Percentiles rank a stretch among this genome's conserved stretches.
Conservation (phyloP, 2,888 invertebrate genomes). For the Protodeltote pygarga region DNA sequence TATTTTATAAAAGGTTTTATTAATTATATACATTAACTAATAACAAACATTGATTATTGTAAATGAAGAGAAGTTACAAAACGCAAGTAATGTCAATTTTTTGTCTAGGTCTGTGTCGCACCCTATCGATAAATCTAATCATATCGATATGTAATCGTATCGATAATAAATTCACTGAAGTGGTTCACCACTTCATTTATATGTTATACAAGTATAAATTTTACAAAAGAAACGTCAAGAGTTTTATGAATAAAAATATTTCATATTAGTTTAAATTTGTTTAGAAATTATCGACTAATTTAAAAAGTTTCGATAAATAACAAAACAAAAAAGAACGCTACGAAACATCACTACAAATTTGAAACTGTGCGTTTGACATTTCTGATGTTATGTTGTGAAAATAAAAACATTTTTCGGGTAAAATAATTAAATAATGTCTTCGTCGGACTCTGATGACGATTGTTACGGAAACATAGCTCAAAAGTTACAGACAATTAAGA, state of each 20-base stretch:
- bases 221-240: too few relatives aligned
- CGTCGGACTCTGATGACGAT: slow-evolving; percentile 80
- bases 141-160: too few relatives aligned
- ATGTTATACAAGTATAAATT: too few relatives aligned
- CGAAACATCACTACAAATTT: slow-evolving; percentile 21
- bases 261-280: too few relatives aligned
- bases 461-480: slow-evolving; percentile 72
- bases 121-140: too few relatives aligned
- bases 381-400: neutral
- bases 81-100: neutral
- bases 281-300: too few relatives aligned
- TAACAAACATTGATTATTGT: too few relatives aligned
- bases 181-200: neutral
- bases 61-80: neutral
- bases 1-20: too few relatives aligned
- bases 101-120: too few relatives aligned
- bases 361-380: slow-evolving; percentile 2
- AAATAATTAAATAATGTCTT: slow-evolving; percentile 53
- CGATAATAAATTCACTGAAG: too few relatives aligned
- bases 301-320: slow-evolving; percentile 1
- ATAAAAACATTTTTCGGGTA: neutral
- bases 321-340: neutral
- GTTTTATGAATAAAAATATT: too few relatives aligned
- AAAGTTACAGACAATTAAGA: slow-evolving; percentile 65
- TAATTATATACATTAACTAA: too few relatives aligned